Percentiles rank a stretch among this genome's conserved stretches.
Evolutionary conservation across 2,113 vertebrate genomes (phyloP).

Genomic region (human (Homo sapiens)): GRCh38 chr2:87231501-87232000

Average conservation of each 20-base stretch:
- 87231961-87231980: background rate
- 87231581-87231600: background rate
- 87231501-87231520: too few species aligned
- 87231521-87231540: background rate
- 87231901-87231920: accelerated
- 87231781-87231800: background rate
- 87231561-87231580: background rate
- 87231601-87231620: background rate
- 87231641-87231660: background rate
- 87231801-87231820: background rate
- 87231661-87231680: background rate
- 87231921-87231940: background rate
- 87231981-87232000: background rate
- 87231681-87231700: background rate
- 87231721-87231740: background rate
- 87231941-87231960: background rate
- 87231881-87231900: background rate
- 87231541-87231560: background rate
- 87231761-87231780: background rate
- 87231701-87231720: background rate
- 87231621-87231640: too few species aligned
- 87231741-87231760: background rate
- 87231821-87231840: background rate
- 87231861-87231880: too few species aligned
- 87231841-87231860: background rate